Conservation (phyloP, 2,797 vertebrate species). For the Gymnothorax javanicus region DNA sequence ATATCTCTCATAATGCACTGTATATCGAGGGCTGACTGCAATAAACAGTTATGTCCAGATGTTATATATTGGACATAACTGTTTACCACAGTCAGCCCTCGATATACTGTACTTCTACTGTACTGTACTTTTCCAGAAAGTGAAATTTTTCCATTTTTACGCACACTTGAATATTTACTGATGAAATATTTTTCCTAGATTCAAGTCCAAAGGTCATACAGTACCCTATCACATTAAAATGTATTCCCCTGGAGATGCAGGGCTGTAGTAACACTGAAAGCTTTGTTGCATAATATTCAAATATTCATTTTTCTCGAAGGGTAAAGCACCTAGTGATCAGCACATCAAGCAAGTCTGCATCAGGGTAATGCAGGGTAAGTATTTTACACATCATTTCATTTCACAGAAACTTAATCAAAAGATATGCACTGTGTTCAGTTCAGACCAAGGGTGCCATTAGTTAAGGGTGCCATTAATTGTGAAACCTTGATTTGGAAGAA, state of each 20-base stretch:
- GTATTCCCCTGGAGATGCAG: too few species aligned
- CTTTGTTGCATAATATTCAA: neutral
- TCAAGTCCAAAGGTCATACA: neutral
- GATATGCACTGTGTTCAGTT: too few species aligned
- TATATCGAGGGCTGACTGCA: too few species aligned
- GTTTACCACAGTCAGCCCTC: too few species aligned
- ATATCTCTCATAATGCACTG: neutral
- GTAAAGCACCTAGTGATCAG: constrained; percentile 83
- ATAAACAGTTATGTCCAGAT: too few species aligned
- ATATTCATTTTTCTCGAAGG: constrained; percentile 66
- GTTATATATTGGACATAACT: too few species aligned
- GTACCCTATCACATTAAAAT: too few species aligned
- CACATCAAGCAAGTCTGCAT: constrained; percentile 96
- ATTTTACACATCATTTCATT: neutral
- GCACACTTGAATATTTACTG: neutral
- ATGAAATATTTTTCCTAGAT: neutral
- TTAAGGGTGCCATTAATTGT: too few species aligned
- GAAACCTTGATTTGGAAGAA: too few species aligned
- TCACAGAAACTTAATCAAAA: too few species aligned
- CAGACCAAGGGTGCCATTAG: too few species aligned
- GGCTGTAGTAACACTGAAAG: neutral
- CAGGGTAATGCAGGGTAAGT: constrained; percentile 94
- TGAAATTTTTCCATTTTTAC: neutral
- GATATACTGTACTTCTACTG: too few species aligned
- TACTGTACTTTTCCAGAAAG: neutral